Evolutionary conservation across 1,140 invertebrate genomes (phyloP), one percentile per base, ranked within the genome.

Genomic region (Meloidogyne hapla): DNA sequence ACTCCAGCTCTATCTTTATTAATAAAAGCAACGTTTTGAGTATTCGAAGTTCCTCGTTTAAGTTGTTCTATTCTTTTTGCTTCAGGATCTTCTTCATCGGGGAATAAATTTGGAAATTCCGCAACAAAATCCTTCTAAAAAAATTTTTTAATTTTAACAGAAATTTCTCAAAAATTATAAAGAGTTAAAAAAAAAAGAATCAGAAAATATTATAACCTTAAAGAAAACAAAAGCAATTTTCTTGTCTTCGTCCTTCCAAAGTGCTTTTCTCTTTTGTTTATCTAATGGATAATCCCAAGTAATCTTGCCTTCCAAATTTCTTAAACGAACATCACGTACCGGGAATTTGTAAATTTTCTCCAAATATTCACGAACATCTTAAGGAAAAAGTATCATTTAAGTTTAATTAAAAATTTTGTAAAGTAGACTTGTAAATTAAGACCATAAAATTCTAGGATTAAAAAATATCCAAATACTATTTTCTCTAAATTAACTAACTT

Each of bases 181-280:
- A 66, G 25, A 74, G 9, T 42, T 42, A 10, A 72, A 65, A n/a
- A 9, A 28, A 26, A 63, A 28, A 10, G 48, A 61, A 40, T 8
- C n/a, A n/a, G n/a, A n/a, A n/a, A n/a, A n/a, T n/a, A n/a, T n/a
- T n/a, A n/a, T n/a, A 12, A 75, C 76, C 23, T 75, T 79, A 72
- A 86, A 80, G 71, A 82, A 87, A 2, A 86, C 85, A 56, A 76
- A 83, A 25, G 85, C 85, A 61, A 78, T 75, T 74, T 86, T 86
- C 69, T 83, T 83, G 64, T 86, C 85, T 12, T 86, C 84, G 12
- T 86, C 85, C 61, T 87, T 86, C 84, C 85, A 86, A 40, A 85
- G 65, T 12, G 85, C 85, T 64, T 69, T 78, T 28, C 81, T 74
- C 48, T 84, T 77, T 33, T 69, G 56, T 26, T 74, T 25, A 69